These are phyloP conservation scores for Cyclina sinensis DNA, from an alignment of 1,140 invertebrate species.

Conservation along the genomic window DNA sequence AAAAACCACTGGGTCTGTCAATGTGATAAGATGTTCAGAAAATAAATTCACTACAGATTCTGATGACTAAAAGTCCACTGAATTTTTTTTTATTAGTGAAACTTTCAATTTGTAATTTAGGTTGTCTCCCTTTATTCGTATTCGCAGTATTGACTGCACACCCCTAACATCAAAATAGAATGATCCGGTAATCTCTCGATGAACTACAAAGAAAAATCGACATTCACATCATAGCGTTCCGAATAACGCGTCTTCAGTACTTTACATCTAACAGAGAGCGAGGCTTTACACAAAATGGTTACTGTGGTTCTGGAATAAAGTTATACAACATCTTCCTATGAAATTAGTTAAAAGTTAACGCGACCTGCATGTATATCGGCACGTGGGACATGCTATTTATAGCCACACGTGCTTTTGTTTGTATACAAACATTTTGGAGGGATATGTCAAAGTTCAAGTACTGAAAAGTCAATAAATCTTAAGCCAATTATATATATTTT, in stretches of 20 bases:
- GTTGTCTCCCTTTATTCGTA: background rate
- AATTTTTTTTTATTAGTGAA: no score
- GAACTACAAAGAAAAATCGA: slow-evolving; percentile 42
- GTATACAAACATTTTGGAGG: background rate
- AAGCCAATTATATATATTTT: no score
- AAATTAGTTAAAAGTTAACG: background rate
- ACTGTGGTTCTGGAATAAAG: background rate
- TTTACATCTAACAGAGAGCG: slow-evolving; percentile 18
- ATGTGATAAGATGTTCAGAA: no score
- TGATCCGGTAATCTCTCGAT: slow-evolving; percentile 9
- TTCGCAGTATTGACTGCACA: no score
- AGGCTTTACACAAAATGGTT: background rate
- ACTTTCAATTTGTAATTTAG: background rate
- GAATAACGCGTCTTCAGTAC: slow-evolving; percentile 26
- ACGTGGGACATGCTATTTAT: slow-evolving; percentile 46
- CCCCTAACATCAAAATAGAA: background rate
- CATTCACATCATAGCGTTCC: slow-evolving; percentile 5
- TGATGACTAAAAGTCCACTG: no score
- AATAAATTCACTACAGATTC: no score
- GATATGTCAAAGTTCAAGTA: background rate
- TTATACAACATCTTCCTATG: background rate
- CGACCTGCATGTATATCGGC: slow-evolving; percentile 8
- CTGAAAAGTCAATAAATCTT: no score
- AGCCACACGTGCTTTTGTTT: slow-evolving; percentile 55
- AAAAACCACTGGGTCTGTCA: no score